A percentile compares a stretch with the other conserved stretches of the same genome.
phyloP scores from a whole-genome alignment of 2,888 invertebrate genomes.

The Elysia crispata region DNA sequence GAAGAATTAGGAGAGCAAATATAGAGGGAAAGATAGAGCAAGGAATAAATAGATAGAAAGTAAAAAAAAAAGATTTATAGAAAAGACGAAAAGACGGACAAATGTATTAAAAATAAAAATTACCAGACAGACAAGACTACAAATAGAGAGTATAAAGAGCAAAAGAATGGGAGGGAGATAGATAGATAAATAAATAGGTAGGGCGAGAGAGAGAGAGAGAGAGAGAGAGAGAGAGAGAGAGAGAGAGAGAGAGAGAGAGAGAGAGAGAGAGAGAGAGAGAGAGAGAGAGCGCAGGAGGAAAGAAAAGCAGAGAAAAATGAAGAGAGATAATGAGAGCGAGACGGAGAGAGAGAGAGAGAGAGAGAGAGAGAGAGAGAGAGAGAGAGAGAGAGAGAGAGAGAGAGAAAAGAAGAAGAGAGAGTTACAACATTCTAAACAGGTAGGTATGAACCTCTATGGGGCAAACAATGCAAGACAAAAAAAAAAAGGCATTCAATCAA shows the following conservation, averaged over 20 bases:
- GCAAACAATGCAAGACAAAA: conserved; percentile 20
- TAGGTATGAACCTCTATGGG: not conserved
- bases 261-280: conserved; percentile 26
- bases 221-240: conserved; percentile 11
- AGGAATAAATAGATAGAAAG: not conserved
- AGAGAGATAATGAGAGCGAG: not conserved
- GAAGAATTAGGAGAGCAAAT: conserved; percentile 10
- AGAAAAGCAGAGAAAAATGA: too few species aligned
- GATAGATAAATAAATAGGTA: too few species aligned
- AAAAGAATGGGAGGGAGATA: too few species aligned
- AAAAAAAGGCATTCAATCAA: conserved; percentile 25
- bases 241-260: conserved; percentile 36
- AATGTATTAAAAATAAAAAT: too few species aligned
- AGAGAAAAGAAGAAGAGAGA: not conserved
- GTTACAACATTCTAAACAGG: too few species aligned
- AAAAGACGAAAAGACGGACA: too few species aligned
- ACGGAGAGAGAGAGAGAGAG: conserved; percentile 24
- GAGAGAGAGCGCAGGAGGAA: too few species aligned
- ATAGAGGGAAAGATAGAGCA: conserved; percentile 18
- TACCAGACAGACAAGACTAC: too few species aligned
- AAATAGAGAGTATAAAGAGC: too few species aligned
- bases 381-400: too few species aligned
- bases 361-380: conserved; percentile 22
- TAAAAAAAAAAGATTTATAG: too few species aligned
- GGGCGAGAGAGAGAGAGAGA: too few species aligned